Base-by-base conservation (phyloP, 2,888 invertebrate genomes). In the Agonopterix subpropinquella region DNA sequence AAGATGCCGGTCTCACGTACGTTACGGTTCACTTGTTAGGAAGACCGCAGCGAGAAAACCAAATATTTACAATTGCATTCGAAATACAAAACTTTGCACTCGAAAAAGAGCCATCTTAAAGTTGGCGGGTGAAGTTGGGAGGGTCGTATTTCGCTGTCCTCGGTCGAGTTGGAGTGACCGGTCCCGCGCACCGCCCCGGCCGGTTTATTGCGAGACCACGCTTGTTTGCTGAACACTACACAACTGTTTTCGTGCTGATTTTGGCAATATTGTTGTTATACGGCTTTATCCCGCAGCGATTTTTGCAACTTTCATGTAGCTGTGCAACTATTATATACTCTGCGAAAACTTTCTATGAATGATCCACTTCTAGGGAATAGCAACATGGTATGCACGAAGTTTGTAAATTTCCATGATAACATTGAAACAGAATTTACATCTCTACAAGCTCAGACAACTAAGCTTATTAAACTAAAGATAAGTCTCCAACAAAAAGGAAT, bases 221-320 rank as follows among this genome's bases (percentile, higher is more conserved):
- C 69, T 75, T 83, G 72, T 86, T 85, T 85, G 77, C 68, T 52
- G 66, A 76, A 66, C 82, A 81, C 84, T 83, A 74, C 74, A 80
- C 57, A 70, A 74, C 69, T 71, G 77, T 75, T 76, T 67, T 67
- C 65, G 64, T 61, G 63, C 64, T 73, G 70, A 82, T 80, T 81
- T 80, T 62, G 78, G 76, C 72, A 76, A 80, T 78, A 78, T 75
- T 67, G 65, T 67, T 70, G 65, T 70, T 69, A 51, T 50, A 48
- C 44, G 18, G 46, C 47, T 50, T 46, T 47, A 28, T 54, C 13
- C 37, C 8, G 41, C 41, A 15, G 11, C 39, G 9, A 41, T 11
- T 41, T 35, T 48, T 48, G 8, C 41, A 39, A 45, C 41, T 44
- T 44, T 50, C 43, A 45, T 11, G 49, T 18, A 44, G 43, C 28